Conservation (phyloP, 2,797 vertebrate genomes). For the Rhynchotus rufescens region DNA sequence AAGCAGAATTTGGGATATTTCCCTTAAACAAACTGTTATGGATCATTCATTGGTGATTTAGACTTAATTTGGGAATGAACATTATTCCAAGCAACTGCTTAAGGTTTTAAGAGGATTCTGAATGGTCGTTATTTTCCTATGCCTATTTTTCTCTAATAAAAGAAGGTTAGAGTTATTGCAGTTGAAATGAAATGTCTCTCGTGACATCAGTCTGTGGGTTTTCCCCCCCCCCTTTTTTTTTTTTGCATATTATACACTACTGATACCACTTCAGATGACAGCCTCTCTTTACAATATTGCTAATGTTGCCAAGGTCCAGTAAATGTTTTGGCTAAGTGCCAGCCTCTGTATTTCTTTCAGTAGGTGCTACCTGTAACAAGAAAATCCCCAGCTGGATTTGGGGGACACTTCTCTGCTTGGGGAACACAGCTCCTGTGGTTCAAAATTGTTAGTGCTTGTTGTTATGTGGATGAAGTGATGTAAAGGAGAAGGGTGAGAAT, state of each 20-base stretch:
- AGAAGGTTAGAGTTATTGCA: background rate
- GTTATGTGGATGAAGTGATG: background rate
- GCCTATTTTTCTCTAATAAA: background rate
- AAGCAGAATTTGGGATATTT: background rate
- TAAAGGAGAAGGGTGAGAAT: background rate
- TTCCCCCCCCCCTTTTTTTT: background rate
- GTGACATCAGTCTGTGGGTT: background rate
- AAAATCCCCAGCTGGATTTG: background rate
- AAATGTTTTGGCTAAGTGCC: background rate
- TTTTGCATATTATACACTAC: background rate
- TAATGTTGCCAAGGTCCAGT: background rate
- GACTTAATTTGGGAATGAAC: background rate
- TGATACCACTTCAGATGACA: background rate
- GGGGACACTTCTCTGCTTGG: no score
- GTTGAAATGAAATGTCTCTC: background rate
- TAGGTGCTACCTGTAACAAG: slow-evolving; percentile 10
- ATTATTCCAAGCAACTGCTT: background rate
- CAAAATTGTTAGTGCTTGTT: background rate
- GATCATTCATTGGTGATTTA: background rate
- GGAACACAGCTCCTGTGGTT: background rate
- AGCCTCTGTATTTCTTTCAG: background rate
- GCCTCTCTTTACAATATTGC: background rate
- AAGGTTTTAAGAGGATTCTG: background rate
- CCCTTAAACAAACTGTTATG: background rate
- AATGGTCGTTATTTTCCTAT: background rate